Evolutionary conservation across 2,113 vertebrate genomes (phyloP), one percentile per base, ranked within the genome.

Genomic region (Nothoprocta pentlandii): DNA sequence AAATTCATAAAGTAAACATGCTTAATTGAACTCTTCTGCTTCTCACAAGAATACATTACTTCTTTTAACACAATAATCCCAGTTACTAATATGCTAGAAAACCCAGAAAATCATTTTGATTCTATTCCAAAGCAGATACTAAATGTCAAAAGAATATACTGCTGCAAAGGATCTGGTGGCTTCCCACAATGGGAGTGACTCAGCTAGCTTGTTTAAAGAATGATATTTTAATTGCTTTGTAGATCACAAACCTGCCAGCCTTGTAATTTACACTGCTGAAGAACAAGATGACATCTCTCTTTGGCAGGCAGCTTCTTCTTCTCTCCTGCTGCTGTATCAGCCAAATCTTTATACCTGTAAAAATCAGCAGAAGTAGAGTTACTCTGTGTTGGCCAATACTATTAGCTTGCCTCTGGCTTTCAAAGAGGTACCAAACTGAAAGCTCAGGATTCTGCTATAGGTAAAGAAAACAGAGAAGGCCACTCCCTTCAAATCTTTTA

Each of bases 181-280:
- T 91, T 93, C 80, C 93, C 61, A 63, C 67, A 87, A 47, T 69
- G 59, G 78, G 87, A 94, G 59, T 96, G 88, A 96, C 87, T 93
- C 94, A 85, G 95, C 66, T 87, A 91, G 49, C 56, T 66, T 87
- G 73, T 92, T 90, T 85, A 89, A 91, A 93, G 85, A 61, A 75
- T 54, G 80, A 78, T 71, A 84, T 82, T 89, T 95, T 53, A 87
- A 79, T 74, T 96, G 86, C 80, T 61, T 71, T 81, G 68, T 86
- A 51, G 79, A 88, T 93, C 91, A 98, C 98, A 97, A 95, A 99
- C 99, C 99, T 99, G 99, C 99, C 99, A 99, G 94, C 98, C 99
- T 87, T 99, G 99, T 79, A 99, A 97, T 95, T 98, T 98, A 91
- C 98, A 98, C 79, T 98, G 98, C 81, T 98, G 98, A 82, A 99